Percentiles rank a stretch among this genome's conserved stretches.
These are phyloP conservation scores for Procavia capensis DNA, from an alignment of 2,113 vertebrate species.

Conservation along the genomic window DNA sequence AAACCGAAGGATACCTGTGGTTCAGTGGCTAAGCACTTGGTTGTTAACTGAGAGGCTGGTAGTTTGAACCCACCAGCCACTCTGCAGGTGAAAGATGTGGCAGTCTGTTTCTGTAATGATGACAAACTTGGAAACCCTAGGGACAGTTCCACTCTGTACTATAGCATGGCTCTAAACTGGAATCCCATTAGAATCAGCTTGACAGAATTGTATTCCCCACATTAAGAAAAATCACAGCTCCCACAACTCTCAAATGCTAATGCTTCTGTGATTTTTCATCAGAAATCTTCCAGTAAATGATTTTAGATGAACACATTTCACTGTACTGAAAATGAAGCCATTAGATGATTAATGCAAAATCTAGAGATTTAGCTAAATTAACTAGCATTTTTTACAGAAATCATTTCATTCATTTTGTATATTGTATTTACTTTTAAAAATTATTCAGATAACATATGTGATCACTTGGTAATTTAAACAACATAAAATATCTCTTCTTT, in stretches of 20 bases:
- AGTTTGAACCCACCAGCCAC: too few species aligned
- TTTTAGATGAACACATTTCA: neutral
- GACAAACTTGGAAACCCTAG: too few species aligned
- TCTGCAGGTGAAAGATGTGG: too few species aligned
- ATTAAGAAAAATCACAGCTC: neutral
- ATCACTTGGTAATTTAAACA: conserved; percentile 55
- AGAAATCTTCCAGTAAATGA: neutral
- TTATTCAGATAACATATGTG: neutral
- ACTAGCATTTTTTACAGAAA: neutral
- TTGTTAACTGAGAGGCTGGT: too few species aligned
- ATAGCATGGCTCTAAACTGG: too few species aligned
- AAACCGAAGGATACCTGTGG: too few species aligned
- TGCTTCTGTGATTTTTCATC: neutral
- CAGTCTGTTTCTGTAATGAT: too few species aligned
- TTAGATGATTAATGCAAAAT: conserved; percentile 18
- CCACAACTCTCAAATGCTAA: neutral
- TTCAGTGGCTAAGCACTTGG: too few species aligned
- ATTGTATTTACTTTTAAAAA: neutral
- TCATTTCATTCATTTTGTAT: neutral
- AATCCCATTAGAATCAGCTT: too few species aligned
- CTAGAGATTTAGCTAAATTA: conserved; percentile 2
- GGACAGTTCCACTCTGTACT: too few species aligned
- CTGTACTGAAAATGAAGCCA: neutral
- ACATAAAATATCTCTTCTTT: conserved; percentile 1
- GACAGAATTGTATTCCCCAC: too few species aligned